Conservation (phyloP, 2,888 invertebrate species). For the Dilophus febrilis region DNA sequence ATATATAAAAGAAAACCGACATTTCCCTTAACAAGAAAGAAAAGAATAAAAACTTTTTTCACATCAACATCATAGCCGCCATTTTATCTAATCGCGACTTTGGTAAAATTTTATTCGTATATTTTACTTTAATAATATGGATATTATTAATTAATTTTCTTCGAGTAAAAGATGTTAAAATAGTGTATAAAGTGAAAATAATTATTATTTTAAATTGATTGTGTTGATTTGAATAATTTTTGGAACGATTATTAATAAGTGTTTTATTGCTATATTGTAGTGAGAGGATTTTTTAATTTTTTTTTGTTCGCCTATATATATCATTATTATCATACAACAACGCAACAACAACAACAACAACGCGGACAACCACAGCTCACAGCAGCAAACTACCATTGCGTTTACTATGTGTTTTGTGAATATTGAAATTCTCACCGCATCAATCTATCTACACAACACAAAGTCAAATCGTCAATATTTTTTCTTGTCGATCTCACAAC, state of each 20-base stretch:
- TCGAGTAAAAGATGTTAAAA: conserved; percentile 4
- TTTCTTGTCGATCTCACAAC: no score
- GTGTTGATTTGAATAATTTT: conserved; percentile 18
- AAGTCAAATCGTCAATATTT: no score
- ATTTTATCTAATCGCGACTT: conserved; percentile 74
- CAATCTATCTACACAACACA: no score
- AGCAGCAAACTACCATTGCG: no score
- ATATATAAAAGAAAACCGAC: conserved; percentile 30
- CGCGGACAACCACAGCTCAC: no score
- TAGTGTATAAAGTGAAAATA: conserved; percentile 7
- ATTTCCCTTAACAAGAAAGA: conserved; percentile 79
- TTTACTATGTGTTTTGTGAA: no score
- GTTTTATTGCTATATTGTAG: background rate
- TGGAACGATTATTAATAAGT: conserved; percentile 2
- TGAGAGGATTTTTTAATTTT: conserved; percentile 7
- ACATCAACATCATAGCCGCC: conserved; percentile 78
- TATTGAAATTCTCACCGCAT: no score
- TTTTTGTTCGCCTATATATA: conserved; percentile 6
- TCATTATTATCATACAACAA: no score
- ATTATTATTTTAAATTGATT: conserved; percentile 4
- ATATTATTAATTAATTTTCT: conserved; percentile 2
- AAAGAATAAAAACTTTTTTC: conserved; percentile 67
- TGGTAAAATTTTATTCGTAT: conserved; percentile 13
- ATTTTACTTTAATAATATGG: conserved; percentile 2
- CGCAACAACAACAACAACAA: no score